phyloP scores from a whole-genome alignment of 2,797 vertebrate species.

The Heteromormyrus szaboi region DNA sequence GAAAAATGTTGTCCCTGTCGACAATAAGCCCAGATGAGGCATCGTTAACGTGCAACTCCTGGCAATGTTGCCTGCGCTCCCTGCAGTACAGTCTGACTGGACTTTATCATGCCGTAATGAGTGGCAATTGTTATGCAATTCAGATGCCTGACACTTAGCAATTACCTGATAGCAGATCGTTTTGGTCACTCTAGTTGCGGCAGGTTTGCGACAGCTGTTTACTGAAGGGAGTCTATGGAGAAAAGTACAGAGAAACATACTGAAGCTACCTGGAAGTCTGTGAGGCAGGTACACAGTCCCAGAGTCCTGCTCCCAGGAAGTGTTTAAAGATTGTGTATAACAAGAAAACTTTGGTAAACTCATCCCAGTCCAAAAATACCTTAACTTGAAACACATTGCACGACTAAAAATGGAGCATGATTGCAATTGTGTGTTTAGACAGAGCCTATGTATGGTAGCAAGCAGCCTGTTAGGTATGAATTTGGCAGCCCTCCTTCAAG shows the following conservation, averaged over 20 bases:
- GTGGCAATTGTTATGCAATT: constrained; percentile 17
- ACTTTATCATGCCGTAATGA: constrained; percentile 12
- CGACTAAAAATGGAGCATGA: background rate
- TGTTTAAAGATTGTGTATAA: background rate
- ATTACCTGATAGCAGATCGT: background rate
- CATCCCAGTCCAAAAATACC: background rate
- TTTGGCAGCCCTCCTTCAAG: background rate
- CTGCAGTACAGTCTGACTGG: background rate
- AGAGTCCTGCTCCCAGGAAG: background rate
- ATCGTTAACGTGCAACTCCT: constrained; percentile 9
- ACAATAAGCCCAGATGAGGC: background rate
- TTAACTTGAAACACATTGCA: background rate
- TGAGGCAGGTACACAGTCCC: background rate
- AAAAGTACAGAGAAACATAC: background rate
- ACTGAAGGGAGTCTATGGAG: background rate
- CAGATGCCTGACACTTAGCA: background rate
- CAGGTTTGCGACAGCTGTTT: background rate
- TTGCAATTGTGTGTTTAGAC: background rate
- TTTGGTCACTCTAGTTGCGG: background rate
- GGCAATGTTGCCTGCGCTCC: background rate
- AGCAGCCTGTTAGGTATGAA: background rate
- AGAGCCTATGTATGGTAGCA: background rate
- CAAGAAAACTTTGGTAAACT: background rate
- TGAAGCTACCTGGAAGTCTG: background rate
- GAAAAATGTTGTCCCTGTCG: background rate